Evolutionary conservation across 2,797 vertebrate species (phyloP), one percentile per base, ranked within the genome.

Genomic region (Sebastes minor): DNA sequence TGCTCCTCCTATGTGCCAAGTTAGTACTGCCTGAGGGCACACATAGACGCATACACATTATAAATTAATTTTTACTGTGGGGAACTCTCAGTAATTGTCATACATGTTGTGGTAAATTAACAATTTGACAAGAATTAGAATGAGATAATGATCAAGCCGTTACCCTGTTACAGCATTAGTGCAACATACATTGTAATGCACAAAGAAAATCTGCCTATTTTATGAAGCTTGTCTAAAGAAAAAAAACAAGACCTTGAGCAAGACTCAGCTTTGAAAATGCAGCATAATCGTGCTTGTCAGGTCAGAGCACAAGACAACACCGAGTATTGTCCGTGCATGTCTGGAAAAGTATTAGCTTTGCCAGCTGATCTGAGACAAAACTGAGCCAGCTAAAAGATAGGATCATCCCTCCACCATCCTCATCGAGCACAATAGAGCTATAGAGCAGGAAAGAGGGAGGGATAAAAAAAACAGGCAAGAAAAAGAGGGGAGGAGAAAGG

Each of bases 381-480:
- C 65, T 10, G 66, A 86, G 35, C 67, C 69, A 67, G 65, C 67
- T 70, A 85, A 85, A 73, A 82, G 80, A 86, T 64, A 76, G 66
- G 59, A 84, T 87, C 75, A 76, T 85, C 74, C 46, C 67, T 55
- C 35, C 49, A 25, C 81, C 57, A 35, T 86, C 82, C 70, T 77
- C 83, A 8, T 22, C 4, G 22, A 85, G 67, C 63, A 94, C 88
- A 92, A 93, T 68, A 72, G 82, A 74, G 77, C 81, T 22, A 84
- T 38, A 85, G 80, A 88, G 56, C 75, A 71, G 71, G 56, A 28
- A 38, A 52, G 42, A 61, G 23, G 33, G 74, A 76, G 68, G 46
- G 61, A 61, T 35, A 14, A 14, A 38, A 35, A 67, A 74, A 49
- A 66, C 42, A 71, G 25, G 25, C 8, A 27, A 55, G 14, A 52